phyloP scores from a whole-genome alignment of 2,888 invertebrate genomes.

The Serripes groenlandicus region DNA sequence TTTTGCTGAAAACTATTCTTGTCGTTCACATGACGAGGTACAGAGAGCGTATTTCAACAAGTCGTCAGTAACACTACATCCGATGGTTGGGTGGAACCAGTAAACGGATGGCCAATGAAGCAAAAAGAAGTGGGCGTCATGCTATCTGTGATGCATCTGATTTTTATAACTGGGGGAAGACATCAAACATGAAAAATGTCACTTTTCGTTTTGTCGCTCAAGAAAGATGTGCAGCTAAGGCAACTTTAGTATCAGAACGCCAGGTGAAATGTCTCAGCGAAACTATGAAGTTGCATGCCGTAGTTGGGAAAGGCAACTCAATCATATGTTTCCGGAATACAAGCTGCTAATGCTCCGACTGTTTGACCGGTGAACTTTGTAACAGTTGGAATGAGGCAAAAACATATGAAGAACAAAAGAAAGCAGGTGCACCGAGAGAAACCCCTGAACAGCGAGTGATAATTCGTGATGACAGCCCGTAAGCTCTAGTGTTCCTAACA shows the following conservation, averaged over 20 bases:
- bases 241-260: neutral
- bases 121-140: slow-evolving; percentile 19
- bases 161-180: slow-evolving; percentile 42
- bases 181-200: slow-evolving; percentile 36
- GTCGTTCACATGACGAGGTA: slow-evolving; percentile 50
- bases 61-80: slow-evolving; percentile 60
- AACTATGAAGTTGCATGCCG: slow-evolving; percentile 31
- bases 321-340: neutral
- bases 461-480: too few relatives aligned
- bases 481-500: too few relatives aligned
- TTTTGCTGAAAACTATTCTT: slow-evolving; percentile 62
- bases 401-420: too few relatives aligned
- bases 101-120: slow-evolving; percentile 54
- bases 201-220: slow-evolving; percentile 28
- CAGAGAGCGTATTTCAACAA: slow-evolving; percentile 60
- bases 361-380: too few relatives aligned
- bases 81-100: slow-evolving; percentile 60
- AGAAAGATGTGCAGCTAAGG: neutral
- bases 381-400: too few relatives aligned
- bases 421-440: too few relatives aligned
- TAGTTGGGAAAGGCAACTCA: neutral
- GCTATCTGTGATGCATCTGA: slow-evolving; percentile 34
- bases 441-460: too few relatives aligned
- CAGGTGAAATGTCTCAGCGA: slow-evolving; percentile 13
- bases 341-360: slow-evolving; percentile 23